These are phyloP conservation scores for Shargacucullia verbasci DNA, from an alignment of 2,888 invertebrate genomes.

Conservation along the genomic window DNA sequence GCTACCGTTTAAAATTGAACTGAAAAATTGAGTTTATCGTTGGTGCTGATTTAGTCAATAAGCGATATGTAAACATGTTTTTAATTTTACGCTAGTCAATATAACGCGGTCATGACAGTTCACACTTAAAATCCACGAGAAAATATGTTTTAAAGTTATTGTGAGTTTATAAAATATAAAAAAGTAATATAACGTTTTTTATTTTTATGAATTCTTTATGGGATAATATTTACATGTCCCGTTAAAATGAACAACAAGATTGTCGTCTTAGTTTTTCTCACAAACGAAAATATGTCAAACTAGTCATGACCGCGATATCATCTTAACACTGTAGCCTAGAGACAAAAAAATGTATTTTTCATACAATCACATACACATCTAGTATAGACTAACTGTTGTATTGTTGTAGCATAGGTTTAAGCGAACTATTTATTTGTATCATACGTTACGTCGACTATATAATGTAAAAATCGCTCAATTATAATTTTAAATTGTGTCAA, in stretches of 20 bases:
- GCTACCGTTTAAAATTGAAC: constrained; percentile 24
- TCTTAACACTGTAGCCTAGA: constrained; percentile 36
- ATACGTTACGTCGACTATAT: constrained; percentile 23
- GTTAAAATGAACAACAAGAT: too few relatives aligned
- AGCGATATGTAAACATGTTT: constrained; percentile 48
- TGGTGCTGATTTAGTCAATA: constrained; percentile 67
- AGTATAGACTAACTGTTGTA: constrained; percentile 49
- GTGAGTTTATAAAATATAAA: too few relatives aligned
- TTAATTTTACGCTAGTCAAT: constrained; percentile 63
- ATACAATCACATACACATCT: constrained; percentile 55
- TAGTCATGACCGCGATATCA: constrained; percentile 26
- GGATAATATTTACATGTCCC: too few relatives aligned
- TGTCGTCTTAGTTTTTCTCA: too few relatives aligned
- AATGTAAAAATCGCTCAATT: constrained; percentile 50
- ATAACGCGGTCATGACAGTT: constrained; percentile 33
- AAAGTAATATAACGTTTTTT: too few relatives aligned
- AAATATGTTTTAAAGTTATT: neutral
- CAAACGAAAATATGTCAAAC: neutral
- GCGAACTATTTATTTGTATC: constrained; percentile 49
- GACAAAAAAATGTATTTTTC: constrained; percentile 55
- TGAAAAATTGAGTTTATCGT: constrained; percentile 55
- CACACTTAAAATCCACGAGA: neutral
- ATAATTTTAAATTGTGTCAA: constrained; percentile 36
- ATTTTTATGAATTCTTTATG: too few relatives aligned
- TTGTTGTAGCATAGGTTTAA: constrained; percentile 51